Base-by-base conservation (phyloP, 2,113 vertebrate species). In the Actenoides hombroni region DNA sequence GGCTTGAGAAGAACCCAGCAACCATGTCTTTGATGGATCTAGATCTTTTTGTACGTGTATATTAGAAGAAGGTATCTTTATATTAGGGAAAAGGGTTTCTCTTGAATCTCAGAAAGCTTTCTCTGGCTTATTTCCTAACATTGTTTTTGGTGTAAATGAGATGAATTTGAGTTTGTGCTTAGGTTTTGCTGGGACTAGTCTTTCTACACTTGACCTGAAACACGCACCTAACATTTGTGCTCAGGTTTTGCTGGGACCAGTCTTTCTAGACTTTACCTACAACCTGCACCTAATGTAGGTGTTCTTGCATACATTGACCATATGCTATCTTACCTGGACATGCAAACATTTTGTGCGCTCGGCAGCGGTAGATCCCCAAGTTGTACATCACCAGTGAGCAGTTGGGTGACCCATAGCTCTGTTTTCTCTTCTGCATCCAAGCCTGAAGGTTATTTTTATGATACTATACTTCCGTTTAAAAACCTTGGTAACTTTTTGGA, bases 261-360 rank as follows among this genome's bases (percentile, higher is more conserved):
- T 39, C 25, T 63, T 73, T 53, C 42, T 31, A 42, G 48, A 9
- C 46, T 64, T 68, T 48, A 17, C 25, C 48, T 33, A 23, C 40
- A 13, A 2, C 10, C 24, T 5, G 3, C 33, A 15, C 10, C 35
- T 35, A 46, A 0, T 3, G 11, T 11, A 16, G 39, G 16, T 51
- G 37, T 23, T 59, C 13, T 10, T 46, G 23, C 26, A 13, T 13
- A 0, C 0, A 0, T 67, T 67, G 28, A 13, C 40, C 9, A 0
- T 12, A 1, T 11, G 16, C 26, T 4, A 9, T 31, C 73, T 54
- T 39, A 19, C 37, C 24, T 5, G 5, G 28, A 20, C 13, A 5
- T 0, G 3, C 25, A 48, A 21, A 31, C 11, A 3, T 61, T 26
- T 11, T 20, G 53, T 35, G 9, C 33, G 39, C 54, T 31, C 19